Base-by-base conservation (phyloP, 2,797 vertebrate genomes). In the Tadarida brasiliensis region DNA sequence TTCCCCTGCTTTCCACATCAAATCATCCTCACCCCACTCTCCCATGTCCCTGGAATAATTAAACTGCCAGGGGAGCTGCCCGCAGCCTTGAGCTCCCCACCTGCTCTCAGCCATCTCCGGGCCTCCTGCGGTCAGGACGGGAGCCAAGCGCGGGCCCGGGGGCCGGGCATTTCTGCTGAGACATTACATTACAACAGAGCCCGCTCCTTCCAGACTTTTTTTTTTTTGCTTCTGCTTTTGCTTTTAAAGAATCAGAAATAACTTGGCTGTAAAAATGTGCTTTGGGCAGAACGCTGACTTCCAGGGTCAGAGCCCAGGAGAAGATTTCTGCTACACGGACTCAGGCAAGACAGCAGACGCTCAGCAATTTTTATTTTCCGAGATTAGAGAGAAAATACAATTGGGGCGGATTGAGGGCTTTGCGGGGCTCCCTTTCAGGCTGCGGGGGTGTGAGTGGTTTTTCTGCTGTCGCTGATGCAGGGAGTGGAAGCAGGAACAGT, bases 211-310 rank as follows among this genome's bases (percentile, higher is more conserved):
- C 61, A 89, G 90, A 87, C 67, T 74, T 81, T 44, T 49, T 92
- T 92, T 74, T 49, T 85, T 49, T 39, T 44, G 5, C 30, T 92
- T 89, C 54, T 96, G 73, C 85, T 96, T 97, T 87, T 97, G 96
- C 96, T 97, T 97, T 97, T 96, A 97, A 96, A 98, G 95, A 98
- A 97, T 98, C 97, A 96, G 97, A 97, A 98, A 97, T 96, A 97
- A 96, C 97, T 97, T 97, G 94, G 91, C 97, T 96, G 49, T 96
- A 88, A 97, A 98, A 97, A 63, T 95, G n/a, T 95, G 84, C 65
- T 97, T 67, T 86, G 87, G 95, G 90, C 15, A 56, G 86, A 97
- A 97, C 95, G 83, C 92, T 94, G 83, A 19, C 93, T 94, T 30
- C 20, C 73, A 93, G 97, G 35, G 15, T 97, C 90, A 94, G 83